Evolutionary conservation across 2,113 vertebrate genomes (phyloP), one percentile per base, ranked within the genome.

Genomic region (Pteropus alecto): DNA sequence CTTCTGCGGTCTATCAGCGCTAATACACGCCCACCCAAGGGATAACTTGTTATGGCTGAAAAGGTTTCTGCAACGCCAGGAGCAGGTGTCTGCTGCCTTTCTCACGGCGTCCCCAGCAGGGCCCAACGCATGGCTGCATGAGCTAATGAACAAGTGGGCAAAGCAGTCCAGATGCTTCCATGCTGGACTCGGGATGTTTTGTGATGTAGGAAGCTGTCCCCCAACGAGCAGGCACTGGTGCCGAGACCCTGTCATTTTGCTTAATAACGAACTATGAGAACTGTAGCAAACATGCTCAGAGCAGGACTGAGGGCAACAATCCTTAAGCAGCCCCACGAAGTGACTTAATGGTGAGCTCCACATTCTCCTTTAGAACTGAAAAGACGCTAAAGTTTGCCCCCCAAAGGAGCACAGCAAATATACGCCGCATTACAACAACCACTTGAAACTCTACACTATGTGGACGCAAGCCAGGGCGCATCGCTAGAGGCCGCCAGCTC

Each of bases 21-120:
- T 71, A 16, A 33, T 7, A 1, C 30, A 7, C 1, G 26, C n/a
- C 56, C 1, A 6, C 21, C 14, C 16, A 5, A 24, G 1, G n/a
- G 6, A 9, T 46, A 87, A 84, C 10, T 76, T 6, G 2, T 26
- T 14, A 26, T 24, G 10, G 2, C 19, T 68, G 48, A n/a, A 58
- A 54, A 54, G 35, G 35, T 51, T 43, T 63, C 54, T 48, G 24
- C 67, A 16, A 51, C 1, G 0, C 19, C 46, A 21, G 61, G 41
- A 78, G 2, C 8, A 1, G 54, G 82, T 21, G 24, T 21, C 43
- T 51, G 12, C 10, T 48, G n/a, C 28, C 71, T 92, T 74, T 63
- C 43, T 26, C 30, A 70, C 46, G 46, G 68, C 30, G 30, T 58
- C 61, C 18, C 24, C 19, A 30, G 63, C 4, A 3, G 41, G 19